phyloP scores from a whole-genome alignment of 2,113 vertebrate genomes.

The Chloropsis hardwickii region DNA sequence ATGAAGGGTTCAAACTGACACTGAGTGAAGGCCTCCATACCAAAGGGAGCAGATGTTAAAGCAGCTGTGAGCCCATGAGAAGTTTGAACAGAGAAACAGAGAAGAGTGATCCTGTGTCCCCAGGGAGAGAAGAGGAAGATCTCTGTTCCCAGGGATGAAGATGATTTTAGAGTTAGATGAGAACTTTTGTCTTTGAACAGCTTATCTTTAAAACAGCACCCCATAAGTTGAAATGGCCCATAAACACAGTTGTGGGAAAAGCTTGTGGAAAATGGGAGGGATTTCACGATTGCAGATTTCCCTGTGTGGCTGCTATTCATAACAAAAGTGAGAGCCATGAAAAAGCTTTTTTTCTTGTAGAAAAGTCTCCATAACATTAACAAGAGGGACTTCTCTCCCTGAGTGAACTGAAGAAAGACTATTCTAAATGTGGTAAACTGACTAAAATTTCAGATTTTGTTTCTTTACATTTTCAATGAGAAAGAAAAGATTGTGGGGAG shows the following conservation, averaged over 20 bases:
- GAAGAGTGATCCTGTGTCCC: neutral
- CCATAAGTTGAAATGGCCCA: neutral
- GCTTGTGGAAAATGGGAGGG: neutral
- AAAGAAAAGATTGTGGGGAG: too few relatives aligned
- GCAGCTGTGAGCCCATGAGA: neutral
- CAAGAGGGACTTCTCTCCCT: neutral
- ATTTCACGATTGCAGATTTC: neutral
- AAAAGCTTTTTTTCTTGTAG: neutral
- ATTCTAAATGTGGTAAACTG: neutral
- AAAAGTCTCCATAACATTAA: neutral
- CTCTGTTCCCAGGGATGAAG: neutral
- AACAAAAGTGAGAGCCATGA: neutral
- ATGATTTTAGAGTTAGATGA: neutral
- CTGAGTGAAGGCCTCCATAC: accelerated
- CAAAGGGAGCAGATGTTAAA: neutral
- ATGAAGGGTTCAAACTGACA: neutral
- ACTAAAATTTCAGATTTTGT: neutral
- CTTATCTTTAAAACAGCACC: too few relatives aligned
- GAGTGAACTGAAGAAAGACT: neutral
- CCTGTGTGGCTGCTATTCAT: neutral
- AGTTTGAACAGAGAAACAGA: neutral
- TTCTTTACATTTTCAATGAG: neutral
- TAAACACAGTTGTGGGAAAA: neutral
- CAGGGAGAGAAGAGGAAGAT: neutral
- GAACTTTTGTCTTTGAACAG: neutral